Conservation (phyloP, 1,140 invertebrate species). For the Cydia pomonella region DNA sequence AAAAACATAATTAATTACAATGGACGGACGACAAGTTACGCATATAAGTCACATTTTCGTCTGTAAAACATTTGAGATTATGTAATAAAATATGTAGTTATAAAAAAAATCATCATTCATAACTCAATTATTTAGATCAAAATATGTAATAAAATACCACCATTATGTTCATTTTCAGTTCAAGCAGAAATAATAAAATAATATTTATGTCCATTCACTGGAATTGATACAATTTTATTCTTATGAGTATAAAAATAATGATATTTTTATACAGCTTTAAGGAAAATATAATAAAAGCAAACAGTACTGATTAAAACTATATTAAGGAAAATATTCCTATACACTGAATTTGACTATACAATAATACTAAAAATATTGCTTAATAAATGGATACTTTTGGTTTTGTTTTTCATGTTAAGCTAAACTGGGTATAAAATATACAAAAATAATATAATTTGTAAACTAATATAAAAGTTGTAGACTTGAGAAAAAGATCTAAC, state of each 20-base stretch:
- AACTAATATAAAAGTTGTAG: too few relatives aligned
- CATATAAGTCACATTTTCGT: constrained; percentile 18
- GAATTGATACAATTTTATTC: too few relatives aligned
- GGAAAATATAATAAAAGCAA: neutral
- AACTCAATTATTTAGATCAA: neutral
- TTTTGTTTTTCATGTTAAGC: neutral
- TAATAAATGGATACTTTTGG: neutral
- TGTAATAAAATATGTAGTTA: constrained; percentile 5
- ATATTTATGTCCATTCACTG: too few relatives aligned
- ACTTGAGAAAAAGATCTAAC: too few relatives aligned
- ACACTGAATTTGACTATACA: neutral
- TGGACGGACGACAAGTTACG: constrained; percentile 18
- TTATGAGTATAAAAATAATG: too few relatives aligned
- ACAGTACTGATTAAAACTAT: neutral
- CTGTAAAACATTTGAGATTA: constrained; percentile 4
- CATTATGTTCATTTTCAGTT: too few relatives aligned
- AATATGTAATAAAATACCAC: neutral
- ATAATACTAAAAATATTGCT: neutral
- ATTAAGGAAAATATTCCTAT: neutral
- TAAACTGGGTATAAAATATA: neutral
- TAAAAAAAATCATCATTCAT: too few relatives aligned
- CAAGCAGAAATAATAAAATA: too few relatives aligned
- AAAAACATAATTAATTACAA: constrained; percentile 18
- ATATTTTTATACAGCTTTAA: too few relatives aligned
- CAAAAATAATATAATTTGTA: too few relatives aligned